A percentile compares a stretch with the other conserved stretches of the same genome.
phyloP scores from a whole-genome alignment of 2,797 vertebrate genomes.

The Glossophaga mutica region DNA sequence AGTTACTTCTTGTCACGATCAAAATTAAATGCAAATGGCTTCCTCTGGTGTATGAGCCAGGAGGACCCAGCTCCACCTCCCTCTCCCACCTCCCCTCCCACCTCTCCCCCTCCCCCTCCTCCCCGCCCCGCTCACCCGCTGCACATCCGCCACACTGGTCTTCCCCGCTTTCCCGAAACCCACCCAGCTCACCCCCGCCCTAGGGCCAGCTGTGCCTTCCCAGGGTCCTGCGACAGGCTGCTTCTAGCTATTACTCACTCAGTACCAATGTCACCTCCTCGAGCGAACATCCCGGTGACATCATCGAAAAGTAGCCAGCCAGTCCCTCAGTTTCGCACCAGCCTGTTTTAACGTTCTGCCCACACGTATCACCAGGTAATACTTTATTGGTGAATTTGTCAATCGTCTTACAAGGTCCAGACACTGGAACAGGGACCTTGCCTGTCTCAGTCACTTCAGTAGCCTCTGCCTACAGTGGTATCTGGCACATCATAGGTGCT shows the following conservation, averaged over 20 bases:
- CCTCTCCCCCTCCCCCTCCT: background rate
- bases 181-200: background rate
- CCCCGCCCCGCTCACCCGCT: too few species aligned
- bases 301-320: background rate
- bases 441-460: background rate
- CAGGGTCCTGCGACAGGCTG: background rate
- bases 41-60: background rate
- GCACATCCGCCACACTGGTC: fast-evolving
- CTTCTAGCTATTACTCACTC: background rate
- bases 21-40: background rate
- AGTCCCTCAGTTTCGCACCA: background rate
- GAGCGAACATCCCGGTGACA: background rate
- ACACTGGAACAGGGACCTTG: background rate
- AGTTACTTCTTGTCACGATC: background rate
- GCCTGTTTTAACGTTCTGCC: background rate
- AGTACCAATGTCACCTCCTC: background rate
- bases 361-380: too few species aligned
- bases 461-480: background rate
- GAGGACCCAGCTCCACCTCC: too few species aligned
- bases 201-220: background rate
- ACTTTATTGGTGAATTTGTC: background rate
- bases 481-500: background rate
- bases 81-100: background rate
- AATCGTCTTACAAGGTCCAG: background rate
- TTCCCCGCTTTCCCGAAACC: background rate